Evolutionary conservation across 1,140 invertebrate genomes (phyloP).

Genomic region (Drosophila melanica): DNA sequence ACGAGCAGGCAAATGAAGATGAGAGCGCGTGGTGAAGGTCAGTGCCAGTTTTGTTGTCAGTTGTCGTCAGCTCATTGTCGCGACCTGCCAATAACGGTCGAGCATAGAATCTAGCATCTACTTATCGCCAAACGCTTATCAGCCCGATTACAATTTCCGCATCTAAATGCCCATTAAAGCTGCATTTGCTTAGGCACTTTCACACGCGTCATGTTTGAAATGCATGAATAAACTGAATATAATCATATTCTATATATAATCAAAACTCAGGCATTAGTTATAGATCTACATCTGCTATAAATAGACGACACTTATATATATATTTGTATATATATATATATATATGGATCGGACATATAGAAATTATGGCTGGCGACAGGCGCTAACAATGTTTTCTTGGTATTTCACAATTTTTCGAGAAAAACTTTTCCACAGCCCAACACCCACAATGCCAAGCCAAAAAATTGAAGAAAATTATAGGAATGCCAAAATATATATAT

Average conservation of each 20-base stretch:
- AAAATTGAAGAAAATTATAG: conserved; percentile 32
- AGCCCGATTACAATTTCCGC: conserved; percentile 18
- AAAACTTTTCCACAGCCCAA: conserved; percentile 65
- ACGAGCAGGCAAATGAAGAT: too few relatives aligned
- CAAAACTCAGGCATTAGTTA: conserved; percentile 15
- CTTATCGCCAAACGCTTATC: conserved; percentile 33
- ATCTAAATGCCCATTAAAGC: neutral
- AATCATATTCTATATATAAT: conserved; percentile 39
- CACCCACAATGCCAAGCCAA: conserved; percentile 28
- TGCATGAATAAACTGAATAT: conserved; percentile 29
- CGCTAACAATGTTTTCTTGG: conserved; percentile 54
- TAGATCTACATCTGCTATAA: conserved; percentile 55
- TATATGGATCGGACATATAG: conserved; percentile 22
- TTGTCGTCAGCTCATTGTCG: conserved; percentile 19
- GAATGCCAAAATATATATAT: conserved; percentile 28
- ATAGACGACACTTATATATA: conserved; percentile 42
- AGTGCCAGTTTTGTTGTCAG: conserved; percentile 34
- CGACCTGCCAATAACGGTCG: conserved; percentile 29
- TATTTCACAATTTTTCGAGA: conserved; percentile 48
- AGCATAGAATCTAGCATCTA: neutral
- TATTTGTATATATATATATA: conserved; percentile 4
- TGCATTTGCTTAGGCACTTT: conserved; percentile 7
- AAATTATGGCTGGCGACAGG: conserved; percentile 75
- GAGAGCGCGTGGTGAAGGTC: conserved; percentile 43
- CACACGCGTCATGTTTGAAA: conserved; percentile 31